These are phyloP conservation scores for Prorops nasuta DNA, from an alignment of 1,140 invertebrate genomes.

Conservation along the genomic window DNA sequence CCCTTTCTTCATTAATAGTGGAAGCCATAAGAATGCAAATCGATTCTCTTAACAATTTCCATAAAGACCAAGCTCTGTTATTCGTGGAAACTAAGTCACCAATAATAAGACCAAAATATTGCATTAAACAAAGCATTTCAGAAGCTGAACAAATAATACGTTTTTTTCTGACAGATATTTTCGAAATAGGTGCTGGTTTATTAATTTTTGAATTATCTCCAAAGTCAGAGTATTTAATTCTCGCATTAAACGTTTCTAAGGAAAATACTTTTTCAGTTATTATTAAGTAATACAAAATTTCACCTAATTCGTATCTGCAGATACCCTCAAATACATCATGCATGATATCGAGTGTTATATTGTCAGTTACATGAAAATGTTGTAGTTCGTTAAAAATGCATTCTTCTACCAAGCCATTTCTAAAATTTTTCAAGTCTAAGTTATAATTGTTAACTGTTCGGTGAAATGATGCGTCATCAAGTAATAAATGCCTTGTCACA, in stretches of 20 bases:
- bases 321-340: constrained; percentile 16
- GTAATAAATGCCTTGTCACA: not conserved
- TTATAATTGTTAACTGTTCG: constrained; percentile 4
- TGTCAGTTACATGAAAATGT: constrained; percentile 14
- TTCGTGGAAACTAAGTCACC: constrained; percentile 20
- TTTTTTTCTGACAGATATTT: constrained; percentile 15
- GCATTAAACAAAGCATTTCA: constrained; percentile 27
- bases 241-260: constrained; percentile 6
- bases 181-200: not conserved
- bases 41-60: constrained; percentile 18
- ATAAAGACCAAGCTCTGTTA: constrained; percentile 21
- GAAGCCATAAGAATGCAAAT: constrained; percentile 9
- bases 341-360: constrained; percentile 10
- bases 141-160: constrained; percentile 19
- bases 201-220: not conserved
- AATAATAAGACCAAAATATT: constrained; percentile 30
- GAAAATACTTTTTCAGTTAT: constrained; percentile 1
- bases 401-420: constrained; percentile 11
- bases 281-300: not conserved
- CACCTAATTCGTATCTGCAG: not conserved
- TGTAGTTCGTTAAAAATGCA: constrained; percentile 9
- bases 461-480: constrained; percentile 2
- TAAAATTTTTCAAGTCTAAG: constrained; percentile 6
- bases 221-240: not conserved
- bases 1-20: not conserved